phyloP scores from a whole-genome alignment of 2,888 invertebrate genomes.

The Parelbella ahira region DNA sequence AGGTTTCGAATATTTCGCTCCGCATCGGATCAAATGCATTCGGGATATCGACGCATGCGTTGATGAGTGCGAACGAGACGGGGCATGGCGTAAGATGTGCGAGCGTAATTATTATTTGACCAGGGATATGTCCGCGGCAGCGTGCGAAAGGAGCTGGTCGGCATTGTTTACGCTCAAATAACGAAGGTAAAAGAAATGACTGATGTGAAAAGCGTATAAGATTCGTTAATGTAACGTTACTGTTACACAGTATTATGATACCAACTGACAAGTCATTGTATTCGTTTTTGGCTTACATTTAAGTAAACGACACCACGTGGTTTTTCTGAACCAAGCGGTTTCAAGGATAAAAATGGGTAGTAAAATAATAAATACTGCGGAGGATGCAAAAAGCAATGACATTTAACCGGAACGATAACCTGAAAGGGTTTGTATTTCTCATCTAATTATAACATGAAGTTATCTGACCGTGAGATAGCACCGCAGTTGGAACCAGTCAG shows the following conservation, averaged over 20 bases:
- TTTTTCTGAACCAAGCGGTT: background rate
- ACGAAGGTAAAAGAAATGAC: slow-evolving; percentile 69
- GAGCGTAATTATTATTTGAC: slow-evolving; percentile 80
- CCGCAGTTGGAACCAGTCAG: slow-evolving; percentile 63
- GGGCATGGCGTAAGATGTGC: slow-evolving; percentile 46
- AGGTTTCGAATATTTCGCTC: slow-evolving; percentile 78
- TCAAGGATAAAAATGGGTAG: background rate
- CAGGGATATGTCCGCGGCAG: slow-evolving; percentile 75
- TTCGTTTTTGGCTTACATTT: background rate
- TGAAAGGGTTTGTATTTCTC: slow-evolving; percentile 35
- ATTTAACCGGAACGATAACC: slow-evolving; percentile 3
- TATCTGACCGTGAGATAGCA: slow-evolving; percentile 70
- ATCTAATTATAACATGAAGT: slow-evolving; percentile 66
- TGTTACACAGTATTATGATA: slow-evolving; percentile 60
- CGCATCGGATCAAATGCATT: slow-evolving; percentile 76
- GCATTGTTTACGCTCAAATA: slow-evolving; percentile 79
- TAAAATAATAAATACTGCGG: background rate
- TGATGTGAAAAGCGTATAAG: slow-evolving; percentile 48
- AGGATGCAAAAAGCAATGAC: background rate
- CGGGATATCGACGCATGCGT: slow-evolving; percentile 63
- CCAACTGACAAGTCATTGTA: slow-evolving; percentile 45
- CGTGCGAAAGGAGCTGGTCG: slow-evolving; percentile 76
- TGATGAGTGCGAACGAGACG: slow-evolving; percentile 58
- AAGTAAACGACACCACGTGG: background rate
- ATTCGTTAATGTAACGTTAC: slow-evolving; percentile 65